phyloP scores from a whole-genome alignment of 2,797 vertebrate genomes.

The Tangara arthus region DNA sequence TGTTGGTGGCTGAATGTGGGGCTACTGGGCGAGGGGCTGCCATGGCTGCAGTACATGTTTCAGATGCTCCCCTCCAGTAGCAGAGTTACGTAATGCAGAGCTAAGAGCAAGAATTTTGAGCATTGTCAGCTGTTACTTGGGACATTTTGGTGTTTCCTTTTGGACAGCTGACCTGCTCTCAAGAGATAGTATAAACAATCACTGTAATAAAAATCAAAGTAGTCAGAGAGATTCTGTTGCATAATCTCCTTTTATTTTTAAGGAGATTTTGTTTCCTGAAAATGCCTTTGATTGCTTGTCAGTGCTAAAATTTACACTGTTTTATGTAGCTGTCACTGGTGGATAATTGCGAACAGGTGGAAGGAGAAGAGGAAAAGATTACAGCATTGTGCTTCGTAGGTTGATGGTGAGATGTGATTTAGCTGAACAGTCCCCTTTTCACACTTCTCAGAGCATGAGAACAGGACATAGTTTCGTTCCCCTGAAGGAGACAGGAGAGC shows the following conservation, averaged over 20 bases:
- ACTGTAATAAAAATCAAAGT: conserved; percentile 65
- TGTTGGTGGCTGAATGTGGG: not conserved
- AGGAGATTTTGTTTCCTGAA: conserved; percentile 48
- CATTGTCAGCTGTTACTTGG: conserved; percentile 76
- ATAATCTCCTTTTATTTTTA: conserved; percentile 61
- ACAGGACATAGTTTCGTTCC: not conserved
- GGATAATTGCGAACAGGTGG: conserved; percentile 65
- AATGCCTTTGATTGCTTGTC: conserved; percentile 47
- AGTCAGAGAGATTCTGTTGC: conserved; percentile 42
- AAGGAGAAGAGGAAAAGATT: conserved; percentile 47
- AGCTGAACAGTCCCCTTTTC: conserved; percentile 22
- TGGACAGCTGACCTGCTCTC: conserved; percentile 74
- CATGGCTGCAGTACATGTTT: conserved; percentile 1
- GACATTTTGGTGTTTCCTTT: conserved; percentile 74
- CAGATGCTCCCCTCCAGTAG: conserved; percentile 32
- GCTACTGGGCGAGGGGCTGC: not conserved
- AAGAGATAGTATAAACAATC: conserved; percentile 67
- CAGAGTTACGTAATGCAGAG: conserved; percentile 68
- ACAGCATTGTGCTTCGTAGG: conserved; percentile 25
- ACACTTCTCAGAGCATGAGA: conserved; percentile 3
- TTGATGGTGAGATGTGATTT: conserved; percentile 43
- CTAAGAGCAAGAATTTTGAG: conserved; percentile 67
- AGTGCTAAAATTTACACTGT: conserved; percentile 46
- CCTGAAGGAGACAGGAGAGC: not conserved
- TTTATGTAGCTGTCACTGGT: conserved; percentile 43